Evolutionary conservation across 2,113 vertebrate genomes (phyloP).

Genomic region (Cheilinus undulatus): DNA sequence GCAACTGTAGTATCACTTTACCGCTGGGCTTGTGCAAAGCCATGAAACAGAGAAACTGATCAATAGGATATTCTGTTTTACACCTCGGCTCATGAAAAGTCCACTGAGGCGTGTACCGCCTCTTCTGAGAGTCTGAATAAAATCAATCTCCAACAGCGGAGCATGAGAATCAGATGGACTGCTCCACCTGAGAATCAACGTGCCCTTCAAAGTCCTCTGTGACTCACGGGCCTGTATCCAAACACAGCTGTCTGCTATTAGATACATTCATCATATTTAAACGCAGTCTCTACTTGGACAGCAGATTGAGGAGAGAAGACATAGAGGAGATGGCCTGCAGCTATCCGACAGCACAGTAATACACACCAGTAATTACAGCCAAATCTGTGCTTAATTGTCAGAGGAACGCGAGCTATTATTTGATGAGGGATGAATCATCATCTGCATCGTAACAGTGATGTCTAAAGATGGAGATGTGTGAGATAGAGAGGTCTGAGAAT

Average conservation of each 20-base stretch:
- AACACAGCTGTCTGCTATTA: conserved; percentile 26
- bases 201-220: conserved; percentile 39
- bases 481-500: conserved; percentile 19
- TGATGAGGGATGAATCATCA: conserved; percentile 36
- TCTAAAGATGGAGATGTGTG: conserved; percentile 24
- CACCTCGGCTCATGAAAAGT: conserved; percentile 21
- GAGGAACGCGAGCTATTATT: conserved; percentile 27
- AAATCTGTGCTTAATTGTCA: conserved; percentile 28
- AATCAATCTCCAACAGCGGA: conserved; percentile 54
- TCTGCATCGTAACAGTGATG: conserved; percentile 22
- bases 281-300: background rate
- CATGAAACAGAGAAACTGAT: conserved; percentile 24
- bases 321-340: conserved; percentile 2
- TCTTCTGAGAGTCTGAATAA: conserved; percentile 9
- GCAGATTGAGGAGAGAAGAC: background rate
- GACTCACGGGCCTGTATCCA: conserved; percentile 5
- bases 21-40: conserved; percentile 1
- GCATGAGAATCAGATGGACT: conserved; percentile 47
- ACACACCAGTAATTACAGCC: conserved; percentile 39
- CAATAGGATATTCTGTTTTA: conserved; percentile 49
- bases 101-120: conserved; percentile 12
- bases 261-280: conserved; percentile 24
- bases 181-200: conserved; percentile 42
- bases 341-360: conserved; percentile 23
- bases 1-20: conserved; percentile 15